These are phyloP conservation scores for Drosophila mayri DNA, from an alignment of 1,140 invertebrate genomes.

Conservation along the genomic window DNA sequence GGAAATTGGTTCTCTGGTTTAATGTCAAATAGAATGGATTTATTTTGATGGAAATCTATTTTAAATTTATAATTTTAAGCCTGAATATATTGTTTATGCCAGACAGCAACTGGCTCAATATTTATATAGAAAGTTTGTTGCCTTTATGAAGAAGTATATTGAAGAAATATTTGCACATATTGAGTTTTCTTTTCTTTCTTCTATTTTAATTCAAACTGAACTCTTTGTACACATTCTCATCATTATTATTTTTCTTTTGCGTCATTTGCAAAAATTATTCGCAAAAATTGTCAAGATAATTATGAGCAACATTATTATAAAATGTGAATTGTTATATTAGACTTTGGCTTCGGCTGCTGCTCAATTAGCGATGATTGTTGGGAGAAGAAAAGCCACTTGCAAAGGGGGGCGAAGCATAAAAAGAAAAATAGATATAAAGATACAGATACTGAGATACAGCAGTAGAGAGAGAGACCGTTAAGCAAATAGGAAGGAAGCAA, in stretches of 20 bases:
- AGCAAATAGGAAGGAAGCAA: constrained; percentile 80
- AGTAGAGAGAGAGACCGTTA: constrained; percentile 50
- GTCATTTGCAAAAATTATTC: constrained; percentile 35
- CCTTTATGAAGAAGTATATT: neutral
- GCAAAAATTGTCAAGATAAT: constrained; percentile 32
- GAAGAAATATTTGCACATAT: neutral
- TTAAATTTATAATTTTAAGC: neutral
- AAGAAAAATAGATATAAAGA: constrained; percentile 4
- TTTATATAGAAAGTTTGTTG: constrained; percentile 20
- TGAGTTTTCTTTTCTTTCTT: neutral
- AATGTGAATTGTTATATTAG: constrained; percentile 48
- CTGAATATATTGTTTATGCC: neutral
- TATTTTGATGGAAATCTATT: neutral
- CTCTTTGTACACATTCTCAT: neutral
- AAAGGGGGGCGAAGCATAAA: neutral
- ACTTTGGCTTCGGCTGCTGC: constrained; percentile 33
- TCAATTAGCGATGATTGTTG: constrained; percentile 73
- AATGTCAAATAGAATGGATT: neutral
- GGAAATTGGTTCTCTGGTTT: constrained; percentile 5
- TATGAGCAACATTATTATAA: constrained; percentile 32
- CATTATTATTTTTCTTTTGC: constrained; percentile 12
- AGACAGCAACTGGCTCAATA: neutral
- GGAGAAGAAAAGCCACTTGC: constrained; percentile 25
- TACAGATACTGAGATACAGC: neutral
- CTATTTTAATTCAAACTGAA: constrained; percentile 4